Conservation (phyloP, 2,888 invertebrate genomes). For the Sericinus montela region DNA sequence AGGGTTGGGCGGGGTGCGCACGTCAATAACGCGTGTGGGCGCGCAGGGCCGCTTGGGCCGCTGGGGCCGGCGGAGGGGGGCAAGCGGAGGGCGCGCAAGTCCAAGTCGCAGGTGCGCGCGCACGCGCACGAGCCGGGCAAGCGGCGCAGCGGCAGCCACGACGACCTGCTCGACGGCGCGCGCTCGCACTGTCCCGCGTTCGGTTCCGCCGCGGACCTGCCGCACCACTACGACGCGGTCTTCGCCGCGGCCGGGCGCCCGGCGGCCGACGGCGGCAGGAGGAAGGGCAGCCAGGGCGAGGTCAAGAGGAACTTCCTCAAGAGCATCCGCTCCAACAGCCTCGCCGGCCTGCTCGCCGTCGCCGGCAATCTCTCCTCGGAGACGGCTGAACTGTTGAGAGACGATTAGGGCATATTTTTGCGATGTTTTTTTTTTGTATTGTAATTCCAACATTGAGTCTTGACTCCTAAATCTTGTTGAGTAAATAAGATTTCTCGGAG, state of each 20-base stretch:
- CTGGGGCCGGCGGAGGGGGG: constrained; percentile 24
- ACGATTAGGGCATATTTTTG: constrained; percentile 41
- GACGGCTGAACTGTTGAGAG: constrained; percentile 52
- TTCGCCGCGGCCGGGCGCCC: constrained; percentile 63
- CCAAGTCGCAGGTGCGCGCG: constrained; percentile 38
- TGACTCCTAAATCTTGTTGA: constrained; percentile 6
- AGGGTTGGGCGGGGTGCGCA: no score
- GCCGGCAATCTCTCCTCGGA: constrained; percentile 46
- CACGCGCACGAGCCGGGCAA: constrained; percentile 36
- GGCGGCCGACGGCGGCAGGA: constrained; percentile 28
- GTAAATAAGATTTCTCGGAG: constrained; percentile 1
- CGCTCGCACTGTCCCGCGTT: constrained; percentile 79
- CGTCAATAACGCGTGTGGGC: no score
- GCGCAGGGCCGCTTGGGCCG: constrained; percentile 22
- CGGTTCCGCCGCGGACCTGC: constrained; percentile 58
- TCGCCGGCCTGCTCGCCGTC: constrained; percentile 51
- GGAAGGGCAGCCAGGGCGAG: constrained; percentile 43
- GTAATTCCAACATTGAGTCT: background rate
- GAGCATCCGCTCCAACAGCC: constrained; percentile 55
- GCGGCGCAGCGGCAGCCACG: constrained; percentile 58
- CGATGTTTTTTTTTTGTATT: no score
- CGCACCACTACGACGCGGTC: constrained; percentile 79
- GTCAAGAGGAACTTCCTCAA: constrained; percentile 51
- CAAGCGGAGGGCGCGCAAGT: constrained; percentile 36
- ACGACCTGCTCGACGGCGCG: constrained; percentile 51